Evolutionary conservation across 2,113 vertebrate genomes (phyloP), one percentile per base, ranked within the genome.

Genomic region (Numenius arquata): DNA sequence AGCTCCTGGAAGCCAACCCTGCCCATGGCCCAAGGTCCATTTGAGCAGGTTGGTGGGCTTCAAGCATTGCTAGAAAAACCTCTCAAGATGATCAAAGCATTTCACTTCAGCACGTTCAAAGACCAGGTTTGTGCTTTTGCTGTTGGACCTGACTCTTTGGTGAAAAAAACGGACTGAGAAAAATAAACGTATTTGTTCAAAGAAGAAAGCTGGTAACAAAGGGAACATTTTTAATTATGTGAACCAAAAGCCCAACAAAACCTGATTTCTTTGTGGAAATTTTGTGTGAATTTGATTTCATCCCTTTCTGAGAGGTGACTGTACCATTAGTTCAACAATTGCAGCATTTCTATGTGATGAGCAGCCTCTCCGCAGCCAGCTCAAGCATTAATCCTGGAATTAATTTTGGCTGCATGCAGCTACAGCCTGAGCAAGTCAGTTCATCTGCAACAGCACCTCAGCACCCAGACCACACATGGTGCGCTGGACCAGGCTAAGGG

Each of bases 401-500:
- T 96, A 96, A 95, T 76, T 89, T 91, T 91, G 71, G 70, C 73
- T 79, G 78, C 40, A 17, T 72, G 48, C 71, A 94, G 66, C 78
- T 90, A 76, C 68, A 84, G 93, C 50, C 87, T 70, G 82, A 83
- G 53, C 56, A 82, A 94, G 80, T 68, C 77, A 9, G 71, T 89
- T 88, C 58, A 50, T 75, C 87, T 66, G 74, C 74, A 85, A 52
- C 53, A 95, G 77, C 74, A 95, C 88, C 89, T 95, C 89, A 6
- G 71, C 71, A 79, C 85, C 74, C 89, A 89, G 96, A 94, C 94
- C 95, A 95, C 94, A 96, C 95, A 94, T 75, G 81, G 80, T 4
- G 89, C 3, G 0, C 77, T 91, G 89, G 95, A 94, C 93, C 74
- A 88, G 53, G 62, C 74, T 72, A 66, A 91, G 85, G 74, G 77